phyloP scores from a whole-genome alignment of 2,797 vertebrate genomes.

The Falco peregrinus region DNA sequence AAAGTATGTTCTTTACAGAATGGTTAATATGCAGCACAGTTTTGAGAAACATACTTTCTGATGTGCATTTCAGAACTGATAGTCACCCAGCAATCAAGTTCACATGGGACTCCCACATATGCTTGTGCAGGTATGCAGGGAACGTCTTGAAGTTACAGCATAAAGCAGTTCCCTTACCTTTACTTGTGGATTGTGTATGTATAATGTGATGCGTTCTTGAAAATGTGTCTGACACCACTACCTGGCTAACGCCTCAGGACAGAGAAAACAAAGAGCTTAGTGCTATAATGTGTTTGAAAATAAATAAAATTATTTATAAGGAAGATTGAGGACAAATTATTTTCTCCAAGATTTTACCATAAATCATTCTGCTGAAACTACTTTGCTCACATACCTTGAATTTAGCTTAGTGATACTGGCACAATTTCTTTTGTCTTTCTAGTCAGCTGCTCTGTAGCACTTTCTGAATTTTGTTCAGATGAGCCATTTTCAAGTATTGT shows the following conservation, averaged over 20 bases:
- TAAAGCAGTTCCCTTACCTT: background rate
- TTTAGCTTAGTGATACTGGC: background rate
- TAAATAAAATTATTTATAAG: slow-evolving; percentile 65
- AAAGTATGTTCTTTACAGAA: fast-evolving
- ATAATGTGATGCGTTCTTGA: background rate
- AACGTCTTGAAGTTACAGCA: background rate
- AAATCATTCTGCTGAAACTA: slow-evolving; percentile 18
- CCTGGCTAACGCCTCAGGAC: background rate
- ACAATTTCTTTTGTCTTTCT: slow-evolving; percentile 23
- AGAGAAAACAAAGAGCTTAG: background rate
- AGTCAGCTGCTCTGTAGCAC: slow-evolving; percentile 16
- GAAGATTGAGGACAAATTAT: slow-evolving; percentile 50
- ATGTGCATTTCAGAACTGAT: background rate
- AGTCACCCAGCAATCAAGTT: background rate
- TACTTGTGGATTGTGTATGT: background rate
- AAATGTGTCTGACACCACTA: background rate
- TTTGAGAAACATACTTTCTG: background rate
- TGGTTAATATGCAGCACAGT: background rate
- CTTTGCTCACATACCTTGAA: slow-evolving; percentile 19
- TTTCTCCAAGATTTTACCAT: slow-evolving; percentile 34
- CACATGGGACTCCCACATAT: fast-evolving
- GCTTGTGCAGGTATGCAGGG: background rate
- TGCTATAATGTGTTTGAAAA: slow-evolving; percentile 40
- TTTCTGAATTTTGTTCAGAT: slow-evolving; percentile 56
- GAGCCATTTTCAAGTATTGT: slow-evolving; percentile 58